Base-by-base conservation (phyloP, 2,888 invertebrate genomes). In the Watsonalla binaria region DNA sequence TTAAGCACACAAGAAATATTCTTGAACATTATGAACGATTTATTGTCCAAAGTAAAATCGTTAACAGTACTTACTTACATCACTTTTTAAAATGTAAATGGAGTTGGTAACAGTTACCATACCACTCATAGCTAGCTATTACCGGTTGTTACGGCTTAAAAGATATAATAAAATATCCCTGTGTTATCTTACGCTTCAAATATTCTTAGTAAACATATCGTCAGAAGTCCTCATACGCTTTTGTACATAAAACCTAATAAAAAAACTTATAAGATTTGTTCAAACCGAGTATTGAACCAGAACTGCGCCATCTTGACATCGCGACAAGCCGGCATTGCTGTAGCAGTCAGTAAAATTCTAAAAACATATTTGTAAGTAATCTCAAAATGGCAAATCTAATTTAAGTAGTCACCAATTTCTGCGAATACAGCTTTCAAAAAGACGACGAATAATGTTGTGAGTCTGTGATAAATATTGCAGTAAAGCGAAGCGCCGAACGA, bases 21-120 rank as follows among this genome's bases (percentile, higher is more conserved):
- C 64, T 58, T 66, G 72, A 72, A 66, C 68, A 70, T 67, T 64
- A 70, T 56, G 55, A 55, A 66, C 55, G 61, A 68, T 74, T 73
- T 74, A 74, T 70, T 65, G 62, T 68, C 66, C 63, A 53, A 64
- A 66, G 59, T 59, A 61, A 60, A 59, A 59, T 64, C 63, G 60
- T 65, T 70, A 69, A 66, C 61, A 61, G 42, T 42, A 42, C 42
- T 55, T 53, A 51, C 56, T 48, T 60, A 63, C 62, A 61, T 58
- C 58, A 59, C 54, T 58, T 59, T 63, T 61, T 53, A 55, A 57
- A 61, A 64, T 60, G 57, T 65, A 54, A 66, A 68, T 63, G 57
- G 60, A 62, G 54, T 42, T 4, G 42, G 42, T 60, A 60, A 66
- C 60, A 55, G 59, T 59, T 57, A 63, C 61, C 53, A 24, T 24